Evolutionary conservation across 2,888 invertebrate genomes (phyloP), one percentile per base, ranked within the genome.

Genomic region (Xestoiulus laeticollis): DNA sequence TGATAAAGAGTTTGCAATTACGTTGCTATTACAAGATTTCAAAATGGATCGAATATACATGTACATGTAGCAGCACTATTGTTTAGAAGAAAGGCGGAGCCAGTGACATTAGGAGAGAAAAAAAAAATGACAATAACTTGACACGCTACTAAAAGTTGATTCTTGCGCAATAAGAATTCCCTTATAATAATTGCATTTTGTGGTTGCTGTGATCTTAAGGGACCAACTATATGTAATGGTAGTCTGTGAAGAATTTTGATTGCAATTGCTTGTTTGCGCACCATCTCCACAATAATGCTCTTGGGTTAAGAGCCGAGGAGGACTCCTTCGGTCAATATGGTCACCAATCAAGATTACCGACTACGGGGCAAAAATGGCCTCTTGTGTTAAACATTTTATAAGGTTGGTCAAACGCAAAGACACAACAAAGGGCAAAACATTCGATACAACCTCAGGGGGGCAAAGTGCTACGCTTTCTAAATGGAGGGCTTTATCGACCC

Each of bases 201-300:
- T 26, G 68, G 68, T 26, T 68, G 68, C 22, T 68, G 68, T 68
- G 22, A 22, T 68, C 68, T 68, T 68, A 5, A 68, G 68, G 68
- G 68, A 68, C 68, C 68, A 68, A 68, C 68, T 68, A 68, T 19
- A 8, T n/a, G n/a, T 26, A 68, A 68, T 68, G 68, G 68, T 26
- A 68, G 68, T 26, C 26, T 22, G 68, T 22, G 26, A 68, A 68
- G 68, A 68, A 68, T 68, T 68, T 68, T 68, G 68, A 68, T 68
- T 68, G 68, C 68, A 68, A 68, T 68, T 68, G 68, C 68, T 68
- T 68, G 68, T 68, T 68, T 68, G 68, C 26, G 68, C 68, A 68
- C 68, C 22, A 22, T 26, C 68, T 10, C 68, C 68, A 8, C 68
- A 68, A 68, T 68, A 68, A 68, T 68, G 68, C 6, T 22, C 68